phyloP scores from a whole-genome alignment of 53 echinoderm and acorn worm species.

The Paracentrotus lividus region DNA sequence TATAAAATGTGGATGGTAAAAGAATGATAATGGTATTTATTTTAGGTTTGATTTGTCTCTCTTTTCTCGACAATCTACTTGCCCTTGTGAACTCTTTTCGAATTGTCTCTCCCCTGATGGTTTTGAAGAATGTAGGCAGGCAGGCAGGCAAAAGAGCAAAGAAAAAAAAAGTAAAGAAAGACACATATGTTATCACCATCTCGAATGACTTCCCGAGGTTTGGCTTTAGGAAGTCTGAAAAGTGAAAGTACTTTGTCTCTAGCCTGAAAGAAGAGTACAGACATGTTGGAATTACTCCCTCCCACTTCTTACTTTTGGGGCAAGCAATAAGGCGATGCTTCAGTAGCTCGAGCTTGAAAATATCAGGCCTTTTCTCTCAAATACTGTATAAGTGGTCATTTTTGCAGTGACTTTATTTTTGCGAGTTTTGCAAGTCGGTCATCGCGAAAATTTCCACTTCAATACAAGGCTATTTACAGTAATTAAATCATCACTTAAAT shows the following conservation, averaged over 20 bases:
- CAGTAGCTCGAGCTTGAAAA: too few relatives aligned
- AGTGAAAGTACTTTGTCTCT: slow-evolving; percentile 56
- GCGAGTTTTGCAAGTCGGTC: too few relatives aligned
- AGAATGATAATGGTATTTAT: neutral
- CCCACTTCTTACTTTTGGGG: neutral
- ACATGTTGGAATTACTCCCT: neutral
- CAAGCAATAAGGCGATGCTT: too few relatives aligned
- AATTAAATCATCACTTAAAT: too few relatives aligned
- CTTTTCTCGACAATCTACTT: slow-evolving; percentile 10
- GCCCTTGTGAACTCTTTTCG: neutral
- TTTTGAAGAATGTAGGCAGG: neutral
- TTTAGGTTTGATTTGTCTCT: neutral
- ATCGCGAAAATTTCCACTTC: too few relatives aligned
- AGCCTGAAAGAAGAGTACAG: neutral
- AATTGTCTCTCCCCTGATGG: neutral
- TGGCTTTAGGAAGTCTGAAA: slow-evolving; percentile 20
- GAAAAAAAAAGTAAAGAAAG: neutral
- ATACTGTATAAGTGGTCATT: too few relatives aligned
- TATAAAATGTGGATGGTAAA: neutral
- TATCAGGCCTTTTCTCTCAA: too few relatives aligned
- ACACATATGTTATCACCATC: slow-evolving; percentile 53
- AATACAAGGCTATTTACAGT: too few relatives aligned
- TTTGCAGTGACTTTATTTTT: too few relatives aligned
- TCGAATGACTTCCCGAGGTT: slow-evolving; percentile 29
- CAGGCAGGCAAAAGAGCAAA: neutral